Evolutionary conservation across 2,888 invertebrate species (phyloP), one percentile per base, ranked within the genome.

Genomic region (Tyria jacobaeae): DNA sequence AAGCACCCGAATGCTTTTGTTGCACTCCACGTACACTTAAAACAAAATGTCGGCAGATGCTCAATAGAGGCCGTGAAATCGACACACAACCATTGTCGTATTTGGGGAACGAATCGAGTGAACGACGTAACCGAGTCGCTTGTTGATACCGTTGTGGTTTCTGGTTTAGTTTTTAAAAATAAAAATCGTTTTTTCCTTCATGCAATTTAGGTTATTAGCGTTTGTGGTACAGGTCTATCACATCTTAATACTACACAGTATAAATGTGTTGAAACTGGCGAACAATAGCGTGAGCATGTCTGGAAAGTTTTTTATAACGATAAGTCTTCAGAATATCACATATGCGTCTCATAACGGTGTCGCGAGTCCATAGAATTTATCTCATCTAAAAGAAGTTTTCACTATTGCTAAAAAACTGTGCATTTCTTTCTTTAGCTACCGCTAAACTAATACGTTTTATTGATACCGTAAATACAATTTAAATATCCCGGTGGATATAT

Each of bases 1-100:
- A 83, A 84, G 89, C 89, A 89, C 90, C 91, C 89, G 88, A 70
- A 66, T 64, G 78, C 85, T 82, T 89, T 90, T 89, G 88, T 89
- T 78, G 73, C 70, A 73, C 66, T 74, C 70, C 71, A 77, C 75
- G 78, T 77, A 78, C 75, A 68, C 69, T 66, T 62, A 65, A 66
- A 71, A 73, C 75, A 70, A 70, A 69, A 71, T 71, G 59, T 25
- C 59, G 59, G 59, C 51, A 59, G 25, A 60, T 64, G 56, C 54
- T 62, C 56, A 52, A 57, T 60, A 61, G 75, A 73, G 83, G 84
- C 88, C 90, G 88, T 90, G 87, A 86, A 91, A 90, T 90, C 76
- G 85, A 86, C 87, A 86, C 86, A 85, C 74, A 79, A 81, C 78
- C 80, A 84, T 85, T 85, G 84, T 83, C 81, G 79, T 66, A 73